phyloP scores from a whole-genome alignment of 2,113 vertebrate genomes.

The Prunella fulvescens region DNA sequence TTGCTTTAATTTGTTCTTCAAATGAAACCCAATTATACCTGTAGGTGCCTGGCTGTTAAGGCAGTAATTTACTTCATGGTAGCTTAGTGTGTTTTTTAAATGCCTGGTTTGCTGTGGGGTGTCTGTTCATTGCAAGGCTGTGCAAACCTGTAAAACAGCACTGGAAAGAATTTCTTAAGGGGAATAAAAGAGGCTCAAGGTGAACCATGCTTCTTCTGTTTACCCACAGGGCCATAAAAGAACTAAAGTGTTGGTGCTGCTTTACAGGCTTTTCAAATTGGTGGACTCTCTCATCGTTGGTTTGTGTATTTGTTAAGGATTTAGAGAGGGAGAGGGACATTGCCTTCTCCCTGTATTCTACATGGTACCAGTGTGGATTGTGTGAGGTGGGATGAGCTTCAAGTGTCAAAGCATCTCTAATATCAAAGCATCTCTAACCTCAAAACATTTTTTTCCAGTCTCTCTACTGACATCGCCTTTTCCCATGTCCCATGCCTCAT shows the following conservation, averaged over 20 bases:
- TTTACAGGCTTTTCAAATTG: not conserved
- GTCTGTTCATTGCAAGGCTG: not conserved
- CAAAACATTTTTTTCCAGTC: not conserved
- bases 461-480: not conserved
- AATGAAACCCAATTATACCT: constrained; percentile 4
- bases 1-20: constrained; percentile 57
- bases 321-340: not conserved
- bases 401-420: not conserved
- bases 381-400: not conserved
- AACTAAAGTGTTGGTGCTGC: not conserved
- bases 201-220: not conserved
- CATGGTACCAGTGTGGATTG: not conserved
- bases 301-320: not conserved
- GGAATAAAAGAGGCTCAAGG: constrained; percentile 5
- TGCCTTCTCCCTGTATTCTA: not conserved
- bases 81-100: constrained; percentile 28
- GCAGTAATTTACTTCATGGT: constrained; percentile 36
- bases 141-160: constrained; percentile 33
- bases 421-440: not conserved
- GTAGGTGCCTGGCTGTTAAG: constrained; percentile 35
- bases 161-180: constrained; percentile 56
- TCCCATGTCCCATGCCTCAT: not conserved
- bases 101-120: not conserved
- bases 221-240: not conserved
- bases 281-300: not conserved